Base-by-base conservation (phyloP, 1,140 invertebrate species). In the Parasteatoda tepidariorum region DNA sequence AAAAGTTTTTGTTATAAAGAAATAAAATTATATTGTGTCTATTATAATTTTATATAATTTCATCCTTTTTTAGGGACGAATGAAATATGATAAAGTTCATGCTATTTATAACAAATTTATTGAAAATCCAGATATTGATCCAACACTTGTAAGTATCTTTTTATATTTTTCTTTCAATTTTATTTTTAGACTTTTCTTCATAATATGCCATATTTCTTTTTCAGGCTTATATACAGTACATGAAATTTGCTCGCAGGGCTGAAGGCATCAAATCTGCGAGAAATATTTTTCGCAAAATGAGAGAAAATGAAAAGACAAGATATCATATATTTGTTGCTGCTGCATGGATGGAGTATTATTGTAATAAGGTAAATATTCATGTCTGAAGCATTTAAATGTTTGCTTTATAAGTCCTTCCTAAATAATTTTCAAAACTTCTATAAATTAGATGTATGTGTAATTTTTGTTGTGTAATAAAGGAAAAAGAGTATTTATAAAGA, bases 281-380 rank as follows among this genome's bases (percentile, higher is more conserved):
- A 86, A 92, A 92, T 18, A 94, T 99, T 31, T 99, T 99, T 87
- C 98, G 99, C 90, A 92, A 95, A 87, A 97, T 97, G 0, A 90
- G 98, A 61, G 97, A 99, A 89, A 98, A 99, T 89, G 87, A 91
- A 3, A 91, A 94, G 22, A 94, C 94, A 0, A 93, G 92, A 38
- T 96, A 96, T 89, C 97, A 99, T 88, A 94, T 99, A 55, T 99
- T 95, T 88, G 96, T 99, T 2, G 94, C 97, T 0, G 97, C 98
- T 18, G 97, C 98, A 0, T 90, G 99, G 0, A 99, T 99, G 97
- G 98, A 99, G 90, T 99, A 99, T 89, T 99, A 99, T 88, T 99
- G 97, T 88, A 98, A 95, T 71, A 99, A 99, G 88, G 91, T 91
- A 68, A n/a, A n/a, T n/a, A n/a, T n/a, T n/a, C n/a, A n/a, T n/a